Conservation (phyloP, 2,797 vertebrate genomes). For the Muraenolepis orangiensis region DNA sequence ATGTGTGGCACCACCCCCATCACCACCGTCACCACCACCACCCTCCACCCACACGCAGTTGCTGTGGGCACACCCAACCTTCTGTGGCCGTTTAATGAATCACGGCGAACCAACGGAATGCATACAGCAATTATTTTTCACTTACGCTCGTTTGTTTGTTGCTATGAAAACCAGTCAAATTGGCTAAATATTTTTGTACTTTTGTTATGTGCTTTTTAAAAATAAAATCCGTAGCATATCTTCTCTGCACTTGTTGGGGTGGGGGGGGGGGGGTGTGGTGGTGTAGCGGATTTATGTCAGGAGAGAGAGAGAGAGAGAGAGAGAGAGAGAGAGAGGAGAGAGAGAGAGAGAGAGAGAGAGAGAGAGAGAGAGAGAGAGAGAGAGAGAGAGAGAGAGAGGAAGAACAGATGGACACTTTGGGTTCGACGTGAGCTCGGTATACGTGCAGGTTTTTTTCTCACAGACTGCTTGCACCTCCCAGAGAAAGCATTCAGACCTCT, state of each 20-base stretch:
- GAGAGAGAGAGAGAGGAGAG: too few relatives aligned
- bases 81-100: conserved; percentile 40
- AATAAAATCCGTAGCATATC: background rate
- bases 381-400: too few relatives aligned
- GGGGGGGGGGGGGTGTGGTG: conserved; percentile 22
- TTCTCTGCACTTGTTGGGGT: conserved; percentile 6
- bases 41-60: conserved; percentile 11
- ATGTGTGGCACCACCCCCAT: background rate
- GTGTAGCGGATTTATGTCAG: conserved; percentile 25
- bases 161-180: conserved; percentile 30
- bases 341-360: too few relatives aligned
- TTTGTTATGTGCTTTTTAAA: conserved; percentile 15
- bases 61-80: conserved; percentile 18
- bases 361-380: too few relatives aligned
- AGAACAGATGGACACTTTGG: conserved; percentile 56
- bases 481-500: conserved; percentile 57
- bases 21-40: background rate
- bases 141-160: conserved; percentile 22
- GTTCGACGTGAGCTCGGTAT: conserved; percentile 54
- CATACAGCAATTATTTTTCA: conserved; percentile 48
- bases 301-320: conserved; percentile 61
- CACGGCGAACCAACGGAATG: conserved; percentile 29
- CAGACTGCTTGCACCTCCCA: conserved; percentile 61
- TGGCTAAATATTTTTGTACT: background rate
- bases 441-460: conserved; percentile 64